Base-by-base conservation (phyloP, 2,797 vertebrate species). In the Cuculus canorus region DNA sequence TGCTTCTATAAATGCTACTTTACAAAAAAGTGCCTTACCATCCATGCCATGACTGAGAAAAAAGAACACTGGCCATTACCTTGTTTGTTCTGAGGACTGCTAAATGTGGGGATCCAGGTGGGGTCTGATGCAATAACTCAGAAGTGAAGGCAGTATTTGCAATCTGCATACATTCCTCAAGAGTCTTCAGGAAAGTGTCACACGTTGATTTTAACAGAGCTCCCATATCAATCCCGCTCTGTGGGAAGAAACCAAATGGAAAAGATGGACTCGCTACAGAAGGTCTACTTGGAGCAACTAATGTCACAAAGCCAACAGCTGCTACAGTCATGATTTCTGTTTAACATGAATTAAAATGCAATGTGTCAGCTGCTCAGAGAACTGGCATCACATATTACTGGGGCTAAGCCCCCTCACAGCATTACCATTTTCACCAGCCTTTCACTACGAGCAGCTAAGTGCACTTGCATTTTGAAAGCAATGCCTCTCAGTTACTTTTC, bases 101-200 rank as follows among this genome's bases (percentile, higher is more conserved):
- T 85, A 99, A 97, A 78, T 98, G 98, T 10, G 99, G 99, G 59
- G 99, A 99, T 56, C 98, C 98, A 6, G 99, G 98, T 2, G 99
- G 98, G 57, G 98, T 99, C 50, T 95, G 98, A 50, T 97, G 98
- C 63, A 98, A 17, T 68, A 98, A 96, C 59, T 99, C 98, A 6
- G 99, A 97, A 78, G 97, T 98, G 92, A 99, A 99, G 85, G 99
- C 98, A 64, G 96, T 98, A 80, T 99, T 99, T 92, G 99, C 99
- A 83, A 99, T 99, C 97, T 99, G 98, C 99, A 99, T 99, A 97
- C 99, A 99, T 95, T 99, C 99, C 95, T 99, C 99, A 92, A 99
- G 97, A 33, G 99, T 99, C 97, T 98, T 99, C 90, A 99, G 98
- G 87, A 99, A 99, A 47, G 99, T 99, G 68, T 98, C 98, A 96